Conservation (phyloP, 2,797 vertebrate species). For the Simalia tracyae region DNA sequence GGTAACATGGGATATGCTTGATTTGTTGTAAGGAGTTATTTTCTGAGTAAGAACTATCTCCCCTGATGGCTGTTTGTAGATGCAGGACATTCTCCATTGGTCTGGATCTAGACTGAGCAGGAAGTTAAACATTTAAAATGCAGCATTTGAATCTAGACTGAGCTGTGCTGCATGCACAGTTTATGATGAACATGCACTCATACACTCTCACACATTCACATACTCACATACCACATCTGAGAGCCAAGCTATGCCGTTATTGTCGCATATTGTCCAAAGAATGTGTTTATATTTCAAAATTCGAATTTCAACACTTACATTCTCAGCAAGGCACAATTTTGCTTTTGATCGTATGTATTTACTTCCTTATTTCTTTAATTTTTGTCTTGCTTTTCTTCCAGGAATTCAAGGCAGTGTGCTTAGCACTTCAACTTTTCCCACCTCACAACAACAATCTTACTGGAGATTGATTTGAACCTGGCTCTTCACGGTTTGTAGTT, state of each 20-base stretch:
- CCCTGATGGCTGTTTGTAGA: not conserved
- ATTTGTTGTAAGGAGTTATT: not conserved
- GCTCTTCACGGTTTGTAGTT: not conserved
- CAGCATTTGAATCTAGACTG: not conserved
- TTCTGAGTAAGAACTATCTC: too few species aligned
- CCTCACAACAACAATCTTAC: not conserved
- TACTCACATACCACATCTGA: not conserved
- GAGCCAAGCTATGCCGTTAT: not conserved
- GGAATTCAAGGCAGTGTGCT: not conserved
- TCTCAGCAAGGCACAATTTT: not conserved
- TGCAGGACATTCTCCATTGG: not conserved
- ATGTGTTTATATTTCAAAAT: not conserved
- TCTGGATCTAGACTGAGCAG: not conserved
- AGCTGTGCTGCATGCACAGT: not conserved
- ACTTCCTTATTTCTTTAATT: not conserved
- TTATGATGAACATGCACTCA: not conserved
- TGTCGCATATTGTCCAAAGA: not conserved
- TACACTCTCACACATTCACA: not conserved
- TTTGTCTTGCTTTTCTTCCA: not conserved
- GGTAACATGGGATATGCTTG: not conserved
- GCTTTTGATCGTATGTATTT: not conserved
- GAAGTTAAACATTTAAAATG: not conserved
- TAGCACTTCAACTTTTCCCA: not conserved
- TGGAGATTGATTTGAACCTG: not conserved
- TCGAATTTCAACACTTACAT: not conserved